Evolutionary conservation across 2,888 invertebrate genomes (phyloP), one percentile per base, ranked within the genome.

Genomic region (Hanleya hanleyi): DNA sequence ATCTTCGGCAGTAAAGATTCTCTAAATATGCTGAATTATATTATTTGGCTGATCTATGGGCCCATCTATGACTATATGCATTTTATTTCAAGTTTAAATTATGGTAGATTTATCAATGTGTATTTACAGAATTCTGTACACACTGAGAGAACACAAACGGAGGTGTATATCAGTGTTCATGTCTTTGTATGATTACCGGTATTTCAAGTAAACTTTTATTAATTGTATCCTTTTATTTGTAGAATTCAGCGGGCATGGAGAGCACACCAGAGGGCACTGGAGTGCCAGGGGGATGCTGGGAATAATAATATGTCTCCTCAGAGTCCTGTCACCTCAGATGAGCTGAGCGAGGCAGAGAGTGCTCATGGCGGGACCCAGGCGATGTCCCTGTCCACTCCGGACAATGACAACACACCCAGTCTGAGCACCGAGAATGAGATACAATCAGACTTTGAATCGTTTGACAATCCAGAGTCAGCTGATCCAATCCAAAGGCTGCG

Each of bases 171-270:
- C n/a, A n/a, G n/a, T n/a, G n/a, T n/a, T n/a, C n/a, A n/a, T n/a
- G n/a, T n/a, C n/a, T n/a, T n/a, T n/a, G n/a, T n/a, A n/a, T n/a
- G n/a, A n/a, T n/a, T n/a, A n/a, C n/a, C n/a, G n/a, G n/a, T n/a
- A n/a, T n/a, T n/a, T n/a, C n/a, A n/a, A n/a, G n/a, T n/a, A n/a
- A n/a, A n/a, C n/a, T n/a, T n/a, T n/a, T n/a, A n/a, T n/a, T n/a
- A n/a, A n/a, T n/a, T n/a, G n/a, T n/a, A n/a, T 67, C 35, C 26
- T 71, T 73, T 15, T 67, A 49, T 36, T 77, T 83, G 65, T 76
- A 84, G 84, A 50, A 82, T 85, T 37, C 85, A 85, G 68, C 70
- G 85, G 67, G 83, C 83, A 32, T 84, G 83, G 84, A 73, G 81
- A 66, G 69, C 78, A 32, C 81, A 84, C 73, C 22, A 57, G 9